Evolutionary conservation across 2,888 invertebrate genomes (phyloP), one percentile per base, ranked within the genome.

Genomic region (Cetonia aurata): DNA sequence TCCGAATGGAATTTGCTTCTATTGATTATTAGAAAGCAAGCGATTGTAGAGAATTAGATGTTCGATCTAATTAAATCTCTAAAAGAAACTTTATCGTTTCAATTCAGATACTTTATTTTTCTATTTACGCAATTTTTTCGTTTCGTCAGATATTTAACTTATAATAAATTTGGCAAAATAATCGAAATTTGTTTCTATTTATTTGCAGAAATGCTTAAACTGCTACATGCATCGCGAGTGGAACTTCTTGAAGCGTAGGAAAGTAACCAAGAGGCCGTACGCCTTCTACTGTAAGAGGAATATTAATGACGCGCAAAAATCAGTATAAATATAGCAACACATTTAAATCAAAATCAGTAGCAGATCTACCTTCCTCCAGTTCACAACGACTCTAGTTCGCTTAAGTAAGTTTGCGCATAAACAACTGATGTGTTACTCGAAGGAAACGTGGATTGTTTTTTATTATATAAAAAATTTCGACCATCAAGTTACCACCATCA

Each of bases 311-410:
- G 50, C 48, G 48, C 48, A 62, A 62, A 62, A 62, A 62, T 62
- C 33, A 33, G 33, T 62, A 62, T 62, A 62, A 48, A 62, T 62
- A 62, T 25, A 48, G 37, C 62, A 19, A 19, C 48, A 33, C 48
- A n/a, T 48, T 62, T 62, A 62, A 62, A 62, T 62, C 62, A 62
- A 62, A 62, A 62, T 48, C 62, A 62, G 62, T 62, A 48, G 62
- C 33, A 42, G 33, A 62, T 48, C 33, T 33, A 48, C 62, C 62
- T 48, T 62, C 48, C 48, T 62, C 33, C 62, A 48, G 69, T 69
- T 60, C 13, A 42, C 59, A 41, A 59, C 48, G 33, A 31, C 31
- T 33, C 13, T 33, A 48, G 62, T 62, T 62, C 31, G 17, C 33
- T 48, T 50, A 50, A 17, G 15, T 9, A 50, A 50, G 50, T 6